Evolutionary conservation across 2,797 vertebrate species (phyloP), one percentile per base, ranked within the genome.

Genomic region (Poeciliopsis presidionis): DNA sequence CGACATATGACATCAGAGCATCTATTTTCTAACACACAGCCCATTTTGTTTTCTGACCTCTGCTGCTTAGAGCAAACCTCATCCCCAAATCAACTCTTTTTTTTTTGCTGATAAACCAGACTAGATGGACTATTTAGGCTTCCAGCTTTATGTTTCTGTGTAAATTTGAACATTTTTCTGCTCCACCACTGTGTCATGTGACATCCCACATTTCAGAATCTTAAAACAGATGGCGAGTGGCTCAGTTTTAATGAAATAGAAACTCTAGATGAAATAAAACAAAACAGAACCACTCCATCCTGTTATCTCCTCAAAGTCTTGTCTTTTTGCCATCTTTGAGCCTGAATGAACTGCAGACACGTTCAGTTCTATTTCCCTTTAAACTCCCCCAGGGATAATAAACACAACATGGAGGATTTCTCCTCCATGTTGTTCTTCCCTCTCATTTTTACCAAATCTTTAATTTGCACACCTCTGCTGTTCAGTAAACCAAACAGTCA

Each of bases 31-130:
- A 39, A 39, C 33, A 65, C 12, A 5, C 18, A 25, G 7, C 33
- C 36, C 39, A 22, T 65, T 69, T 69, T 43, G 25, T 76, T 81
- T 77, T 73, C 75, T 79, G 81, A 72, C 45, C 69, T 55, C 77
- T 83, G 78, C 49, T 77, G 36, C 39, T 20, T 43, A n/a, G n/a
- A 51, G 49, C 49, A 51, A 22, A 51, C 49, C 20, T 51, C 49
- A 51, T 20, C 20, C 49, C 20, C 20, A 51, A 22, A 51, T 51
- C 20, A 51, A 22, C 20, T 51, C 20, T 8, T 8, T 51, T 18
- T 49, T 51, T 33, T 33, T 49, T 49, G 49, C 20, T 51, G 49
- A 51, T 51, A 51, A 51, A 51, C 49, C 18, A 51, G 49, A 22
- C 49, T 51, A 51, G 49, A 7, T 51, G 49, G 49, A 51, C 49